These are phyloP conservation scores for Neodiprion pinetum DNA, from an alignment of 1,140 invertebrate genomes.

Conservation along the genomic window DNA sequence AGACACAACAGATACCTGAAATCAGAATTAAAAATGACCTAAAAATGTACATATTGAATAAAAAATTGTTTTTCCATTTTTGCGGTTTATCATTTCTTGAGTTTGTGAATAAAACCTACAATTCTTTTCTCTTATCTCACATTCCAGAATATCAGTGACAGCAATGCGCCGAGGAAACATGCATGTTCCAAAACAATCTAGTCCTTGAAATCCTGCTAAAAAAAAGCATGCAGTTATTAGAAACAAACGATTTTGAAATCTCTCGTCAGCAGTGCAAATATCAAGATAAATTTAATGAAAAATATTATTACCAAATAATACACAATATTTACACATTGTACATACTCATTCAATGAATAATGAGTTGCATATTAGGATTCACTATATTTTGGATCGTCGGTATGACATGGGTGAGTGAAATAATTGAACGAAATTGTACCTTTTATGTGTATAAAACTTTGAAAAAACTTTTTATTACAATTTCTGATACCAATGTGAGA, in stretches of 20 bases:
- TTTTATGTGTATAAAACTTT: conserved; percentile 20
- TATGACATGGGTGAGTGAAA: conserved; percentile 34
- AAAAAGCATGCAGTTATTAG: no score
- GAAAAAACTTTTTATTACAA: conserved; percentile 12
- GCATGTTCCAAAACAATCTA: no score
- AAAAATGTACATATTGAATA: not conserved
- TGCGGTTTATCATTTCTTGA: no score
- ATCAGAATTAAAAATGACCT: not conserved
- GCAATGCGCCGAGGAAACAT: no score
- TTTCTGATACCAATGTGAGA: not conserved
- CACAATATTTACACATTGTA: no score
- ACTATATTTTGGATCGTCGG: conserved; percentile 34
- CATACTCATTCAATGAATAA: not conserved
- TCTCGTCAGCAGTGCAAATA: not conserved
- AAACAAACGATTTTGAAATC: not conserved
- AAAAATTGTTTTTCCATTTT: not conserved
- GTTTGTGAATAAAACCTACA: no score
- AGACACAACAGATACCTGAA: conserved; percentile 40
- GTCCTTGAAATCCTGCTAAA: no score
- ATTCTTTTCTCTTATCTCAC: no score
- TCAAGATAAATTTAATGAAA: no score
- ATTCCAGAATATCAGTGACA: no score
- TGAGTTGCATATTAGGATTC: conserved; percentile 15
- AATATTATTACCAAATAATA: no score
- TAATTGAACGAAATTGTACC: not conserved